Evolutionary conservation across 37 sponge, comb jelly and placozoan species (phyloP).

Genomic region (Eunapius fragilis): DNA sequence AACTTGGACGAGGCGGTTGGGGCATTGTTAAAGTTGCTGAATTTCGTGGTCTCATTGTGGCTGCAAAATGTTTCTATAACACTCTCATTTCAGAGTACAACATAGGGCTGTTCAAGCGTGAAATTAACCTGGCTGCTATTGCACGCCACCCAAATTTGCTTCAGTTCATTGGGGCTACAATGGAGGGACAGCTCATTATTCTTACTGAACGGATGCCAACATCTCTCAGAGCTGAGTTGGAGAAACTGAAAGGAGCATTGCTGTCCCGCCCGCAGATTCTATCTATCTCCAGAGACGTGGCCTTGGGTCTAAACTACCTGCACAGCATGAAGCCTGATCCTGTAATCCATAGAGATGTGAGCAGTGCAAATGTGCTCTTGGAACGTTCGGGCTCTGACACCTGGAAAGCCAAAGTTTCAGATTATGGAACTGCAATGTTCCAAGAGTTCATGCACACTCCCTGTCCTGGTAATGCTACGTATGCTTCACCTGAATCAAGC

Average conservation of each 20-base stretch:
- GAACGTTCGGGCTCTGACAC: constrained; percentile 1
- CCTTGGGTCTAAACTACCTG: constrained; percentile 66
- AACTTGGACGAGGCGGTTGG: constrained; percentile 74
- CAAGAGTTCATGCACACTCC: background rate
- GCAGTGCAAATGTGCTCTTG: constrained; percentile 73
- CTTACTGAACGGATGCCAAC: constrained; percentile 63
- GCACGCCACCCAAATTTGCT: constrained; percentile 72
- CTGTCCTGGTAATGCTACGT: constrained; percentile 44
- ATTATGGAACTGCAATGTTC: constrained; percentile 74
- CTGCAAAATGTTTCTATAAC: constrained; percentile 67
- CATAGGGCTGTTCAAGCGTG: constrained; percentile 41
- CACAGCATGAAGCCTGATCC: constrained; percentile 62
- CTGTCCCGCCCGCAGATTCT: constrained; percentile 17
- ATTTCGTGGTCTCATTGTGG: constrained; percentile 62
- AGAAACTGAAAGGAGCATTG: background rate
- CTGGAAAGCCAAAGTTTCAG: constrained; percentile 72
- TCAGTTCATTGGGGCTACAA: constrained; percentile 68
- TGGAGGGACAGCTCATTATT: constrained; percentile 31
- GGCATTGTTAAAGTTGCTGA: constrained; percentile 55
- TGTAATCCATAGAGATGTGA: constrained; percentile 73
- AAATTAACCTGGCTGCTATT: constrained; percentile 71
- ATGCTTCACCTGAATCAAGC: constrained; percentile 60
- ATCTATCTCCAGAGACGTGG: constrained; percentile 31
- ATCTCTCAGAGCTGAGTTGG: constrained; percentile 32
- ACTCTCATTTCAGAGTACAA: constrained; percentile 46